phyloP scores from a whole-genome alignment of 2,113 vertebrate species.

The Pardalotus punctatus region DNA sequence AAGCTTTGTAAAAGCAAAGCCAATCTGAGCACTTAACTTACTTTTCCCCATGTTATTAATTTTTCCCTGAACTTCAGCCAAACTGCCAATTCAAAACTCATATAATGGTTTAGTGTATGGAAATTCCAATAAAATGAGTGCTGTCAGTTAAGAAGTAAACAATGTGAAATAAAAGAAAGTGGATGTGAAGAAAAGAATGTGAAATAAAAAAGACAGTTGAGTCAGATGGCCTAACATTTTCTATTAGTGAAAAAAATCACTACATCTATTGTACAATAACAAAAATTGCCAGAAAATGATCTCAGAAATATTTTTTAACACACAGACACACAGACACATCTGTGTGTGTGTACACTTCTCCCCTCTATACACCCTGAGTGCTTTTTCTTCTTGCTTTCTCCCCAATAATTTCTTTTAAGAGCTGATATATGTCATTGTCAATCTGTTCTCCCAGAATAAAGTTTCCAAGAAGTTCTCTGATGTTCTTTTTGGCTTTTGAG shows the following conservation, averaged over 20 bases:
- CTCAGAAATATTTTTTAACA: background rate
- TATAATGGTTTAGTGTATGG: background rate
- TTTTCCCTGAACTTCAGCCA: slow-evolving; percentile 15
- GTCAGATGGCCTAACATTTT: background rate
- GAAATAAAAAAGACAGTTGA: background rate
- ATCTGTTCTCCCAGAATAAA: background rate
- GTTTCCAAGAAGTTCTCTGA: background rate
- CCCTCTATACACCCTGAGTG: background rate
- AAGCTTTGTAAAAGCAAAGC: background rate
- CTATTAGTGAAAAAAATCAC: background rate
- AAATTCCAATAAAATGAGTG: slow-evolving; percentile 21
- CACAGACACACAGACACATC: background rate
- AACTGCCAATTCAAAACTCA: background rate
- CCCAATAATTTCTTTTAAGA: background rate
- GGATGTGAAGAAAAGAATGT: background rate
- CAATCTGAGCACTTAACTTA: background rate
- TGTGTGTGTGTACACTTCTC: background rate
- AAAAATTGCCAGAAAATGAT: background rate
- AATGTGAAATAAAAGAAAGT: background rate
- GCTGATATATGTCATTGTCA: background rate
- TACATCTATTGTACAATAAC: background rate
- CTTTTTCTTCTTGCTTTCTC: background rate
- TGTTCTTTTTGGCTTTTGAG: background rate
- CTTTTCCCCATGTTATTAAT: background rate
- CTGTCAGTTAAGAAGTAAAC: background rate